phyloP scores from a whole-genome alignment of 2,797 vertebrate genomes.

The Forpus xanthops region DNA sequence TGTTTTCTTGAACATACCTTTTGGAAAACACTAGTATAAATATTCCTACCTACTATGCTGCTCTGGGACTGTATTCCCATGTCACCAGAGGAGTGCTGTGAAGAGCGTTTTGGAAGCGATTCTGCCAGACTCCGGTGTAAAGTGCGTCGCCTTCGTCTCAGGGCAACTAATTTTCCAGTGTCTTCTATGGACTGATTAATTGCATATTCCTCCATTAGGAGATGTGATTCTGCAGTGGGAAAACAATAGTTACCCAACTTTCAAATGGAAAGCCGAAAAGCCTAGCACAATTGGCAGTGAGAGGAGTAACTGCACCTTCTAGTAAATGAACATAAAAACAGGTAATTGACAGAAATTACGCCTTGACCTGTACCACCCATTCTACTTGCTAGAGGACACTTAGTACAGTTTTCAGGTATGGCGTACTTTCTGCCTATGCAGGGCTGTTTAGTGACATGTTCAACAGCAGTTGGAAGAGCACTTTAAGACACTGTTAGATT shows the following conservation, averaged over 20 bases:
- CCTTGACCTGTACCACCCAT: not conserved
- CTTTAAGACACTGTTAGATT: not conserved
- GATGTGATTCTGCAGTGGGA: slow-evolving; percentile 81
- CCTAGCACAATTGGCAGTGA: not conserved
- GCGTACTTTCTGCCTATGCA: not conserved
- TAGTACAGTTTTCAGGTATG: not conserved
- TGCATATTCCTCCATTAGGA: slow-evolving; percentile 88
- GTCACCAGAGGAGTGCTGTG: slow-evolving; percentile 75
- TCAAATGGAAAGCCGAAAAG: not conserved
- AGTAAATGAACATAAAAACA: not conserved
- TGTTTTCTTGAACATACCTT: not conserved
- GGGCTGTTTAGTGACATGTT: not conserved
- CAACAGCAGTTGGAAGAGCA: not conserved
- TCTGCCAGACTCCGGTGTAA: slow-evolving; percentile 83
- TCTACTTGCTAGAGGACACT: not conserved
- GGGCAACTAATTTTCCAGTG: slow-evolving; percentile 78
- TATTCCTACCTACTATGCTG: slow-evolving; percentile 65
- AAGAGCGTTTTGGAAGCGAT: slow-evolving; percentile 79
- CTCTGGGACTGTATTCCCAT: slow-evolving; percentile 59
- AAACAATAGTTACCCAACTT: not conserved
- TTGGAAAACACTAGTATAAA: not conserved
- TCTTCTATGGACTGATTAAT: slow-evolving; percentile 84
- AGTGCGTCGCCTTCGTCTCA: slow-evolving; percentile 85
- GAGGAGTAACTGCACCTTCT: not conserved
- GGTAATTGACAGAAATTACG: not conserved